phyloP scores from a whole-genome alignment of 2,888 invertebrate species.

The Antheraea assamensis region DNA sequence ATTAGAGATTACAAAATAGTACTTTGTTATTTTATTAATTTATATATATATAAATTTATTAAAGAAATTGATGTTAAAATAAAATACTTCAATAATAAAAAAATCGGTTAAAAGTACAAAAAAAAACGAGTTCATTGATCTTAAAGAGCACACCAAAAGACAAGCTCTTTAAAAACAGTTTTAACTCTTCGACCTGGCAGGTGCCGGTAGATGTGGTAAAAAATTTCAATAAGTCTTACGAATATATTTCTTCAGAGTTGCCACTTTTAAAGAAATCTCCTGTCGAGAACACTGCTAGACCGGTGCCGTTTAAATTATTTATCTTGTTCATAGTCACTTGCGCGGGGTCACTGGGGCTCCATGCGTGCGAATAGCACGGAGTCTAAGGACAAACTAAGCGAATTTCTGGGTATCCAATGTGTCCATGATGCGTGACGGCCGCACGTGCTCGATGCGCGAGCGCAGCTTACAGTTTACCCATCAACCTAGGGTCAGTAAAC shows the following conservation, averaged over 20 bases:
- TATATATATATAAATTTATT: too few species aligned
- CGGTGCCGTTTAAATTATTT: constrained; percentile 52
- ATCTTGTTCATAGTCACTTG: constrained; percentile 68
- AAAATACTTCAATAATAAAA: neutral
- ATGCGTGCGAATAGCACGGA: constrained; percentile 68
- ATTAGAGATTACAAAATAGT: too few species aligned
- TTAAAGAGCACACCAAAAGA: constrained; percentile 59
- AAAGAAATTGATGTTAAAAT: neutral
- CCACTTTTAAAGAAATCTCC: constrained; percentile 37
- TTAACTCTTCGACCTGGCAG: constrained; percentile 51
- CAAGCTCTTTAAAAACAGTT: constrained; percentile 58
- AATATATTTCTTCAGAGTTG: constrained; percentile 61
- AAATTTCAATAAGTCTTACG: constrained; percentile 54
- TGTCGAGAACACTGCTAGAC: constrained; percentile 45
- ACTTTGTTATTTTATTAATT: too few species aligned
- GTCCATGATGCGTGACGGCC: constrained; percentile 70
- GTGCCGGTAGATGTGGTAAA: constrained; percentile 57
- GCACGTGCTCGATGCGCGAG: constrained; percentile 71
- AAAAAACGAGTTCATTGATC: constrained; percentile 57
- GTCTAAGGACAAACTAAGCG: constrained; percentile 73
- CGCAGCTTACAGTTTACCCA: constrained; percentile 38
- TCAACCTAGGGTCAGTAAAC: constrained; percentile 6
- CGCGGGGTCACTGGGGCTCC: constrained; percentile 58
- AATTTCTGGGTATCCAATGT: constrained; percentile 64
- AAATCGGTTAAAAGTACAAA: constrained; percentile 36